Evolutionary conservation across 2,113 vertebrate species (phyloP), one percentile per base, ranked within the genome.

Genomic region (Saimiri boliviensis): DNA sequence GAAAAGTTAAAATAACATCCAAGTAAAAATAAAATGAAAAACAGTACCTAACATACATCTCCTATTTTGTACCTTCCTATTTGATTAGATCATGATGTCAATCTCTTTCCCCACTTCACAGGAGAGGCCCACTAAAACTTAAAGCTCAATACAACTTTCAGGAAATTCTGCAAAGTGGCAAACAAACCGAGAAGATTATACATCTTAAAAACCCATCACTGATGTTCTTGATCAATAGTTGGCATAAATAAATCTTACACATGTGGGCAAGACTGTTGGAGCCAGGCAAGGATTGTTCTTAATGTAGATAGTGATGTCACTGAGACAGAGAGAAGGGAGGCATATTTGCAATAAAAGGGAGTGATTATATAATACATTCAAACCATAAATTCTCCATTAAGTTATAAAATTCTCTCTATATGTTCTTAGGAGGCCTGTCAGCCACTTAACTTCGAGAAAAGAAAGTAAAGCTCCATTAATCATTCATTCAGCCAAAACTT

Each of bases 151-250:
- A n/a, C 1, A 66, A 45, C 30, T 95, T 94, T 94, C 86, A 74
- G 89, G 58, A 95, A 91, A 92, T 66, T 85, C 85, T 94, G 74
- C 81, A 71, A 83, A 91, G 71, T 89, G 21, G 68, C 85, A 84
- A 92, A 68, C 45, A 83, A 95, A 96, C 77, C 56, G 54, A 88
- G n/a, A 92, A 88, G n/a, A 92, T 27, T 40, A 6, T 70, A n/a
- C 45, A 47, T 52, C 47, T 97, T 86, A 95, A 96, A 92, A 94
- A 91, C 63, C 42, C 70, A 97, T 68, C 79, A 77, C 49, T 60
- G 93, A 92, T 66, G 68, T 37, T 89, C 30, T 88, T 37, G 47
- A 88, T 97, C 95, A 96, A 96, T 97, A 98, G 73, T 25, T 93
- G 89, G 81, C 60, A 84, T 95, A 90, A 82, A 66, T 90, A 93